phyloP scores from a whole-genome alignment of 2,113 vertebrate genomes.

The Sinocyclocheilus anophthalmus region DNA sequence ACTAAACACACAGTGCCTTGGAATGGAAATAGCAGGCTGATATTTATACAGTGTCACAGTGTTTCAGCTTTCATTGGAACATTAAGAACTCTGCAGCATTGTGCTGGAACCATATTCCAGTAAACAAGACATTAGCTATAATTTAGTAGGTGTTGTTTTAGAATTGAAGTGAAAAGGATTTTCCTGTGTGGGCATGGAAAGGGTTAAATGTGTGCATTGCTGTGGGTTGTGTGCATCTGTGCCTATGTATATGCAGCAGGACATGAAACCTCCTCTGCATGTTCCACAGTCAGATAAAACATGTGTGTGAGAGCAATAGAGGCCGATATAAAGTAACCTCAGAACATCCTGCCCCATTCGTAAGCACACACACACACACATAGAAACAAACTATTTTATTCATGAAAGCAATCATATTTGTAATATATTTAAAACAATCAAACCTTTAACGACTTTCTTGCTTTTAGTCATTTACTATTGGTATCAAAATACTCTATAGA shows the following conservation, averaged over 20 bases:
- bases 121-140: conserved; percentile 32
- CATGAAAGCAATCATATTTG: no score
- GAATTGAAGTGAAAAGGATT: conserved; percentile 23
- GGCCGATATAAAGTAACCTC: conserved; percentile 46
- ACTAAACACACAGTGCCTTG: conserved; percentile 34
- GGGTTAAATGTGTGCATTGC: conserved; percentile 68
- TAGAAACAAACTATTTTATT: no score
- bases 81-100: conserved; percentile 27
- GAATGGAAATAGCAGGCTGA: conserved; percentile 38
- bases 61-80: conserved; percentile 43
- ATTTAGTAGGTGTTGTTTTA: conserved; percentile 25
- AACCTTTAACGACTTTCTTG: background rate
- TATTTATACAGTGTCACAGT: conserved; percentile 32
- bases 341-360: conserved; percentile 25
- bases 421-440: background rate
- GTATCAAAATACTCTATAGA: background rate
- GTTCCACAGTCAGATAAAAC: conserved; percentile 66
- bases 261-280: conserved; percentile 73
- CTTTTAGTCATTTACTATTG: background rate
- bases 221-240: conserved; percentile 44
- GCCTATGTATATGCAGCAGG: conserved; percentile 51
- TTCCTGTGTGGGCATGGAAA: conserved; percentile 71
- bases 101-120: conserved; percentile 32
- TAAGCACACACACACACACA: background rate
- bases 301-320: conserved; percentile 31